Base-by-base conservation (phyloP, 2,113 vertebrate genomes). In the Anser brachyrhynchus region DNA sequence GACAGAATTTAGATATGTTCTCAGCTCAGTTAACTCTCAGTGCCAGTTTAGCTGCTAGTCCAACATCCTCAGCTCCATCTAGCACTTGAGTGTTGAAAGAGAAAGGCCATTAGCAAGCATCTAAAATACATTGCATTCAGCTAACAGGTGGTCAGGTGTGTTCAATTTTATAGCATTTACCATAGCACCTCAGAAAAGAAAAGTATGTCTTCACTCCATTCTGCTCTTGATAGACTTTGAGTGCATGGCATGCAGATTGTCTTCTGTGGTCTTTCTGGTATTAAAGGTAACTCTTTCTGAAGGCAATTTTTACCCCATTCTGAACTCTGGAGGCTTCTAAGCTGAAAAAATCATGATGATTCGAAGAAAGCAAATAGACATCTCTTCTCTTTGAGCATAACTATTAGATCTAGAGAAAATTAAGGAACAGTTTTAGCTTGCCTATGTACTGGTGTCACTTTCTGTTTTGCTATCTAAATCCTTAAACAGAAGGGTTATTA, bases 361-460 rank as follows among this genome's bases (percentile, higher is more conserved):
- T 33, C 54, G 9, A 83, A 59, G 51, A 84, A 64, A 86, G 17
- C 22, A 71, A 54, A 46, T 11, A 18, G 16, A 28, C 7, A 43
- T 62, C 14, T 85, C 21, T 69, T 87, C 71, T n/a, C 37, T 69
- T 78, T 49, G 37, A 83, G 19, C 31, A 23, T 11, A 85, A 49
- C 26, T 2, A 3, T 74, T 46, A 29, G 37, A 79, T 61, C 37
- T 86, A n/a, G 64, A 88, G 46, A 86, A 79, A 55, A 4, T 11
- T 16, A 13, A 51, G 71, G 49, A 37, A 28, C n/a, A 44, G 15
- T 67, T 62, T 35, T 55, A 73, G 85, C 61, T 18, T 58, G 3
- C 17, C 28, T 12, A 1, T 4, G 11, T 51, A 1, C 35, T 21
- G 7, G n/a, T 39, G 4, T 31, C 2, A 0, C 20, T n/a, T 85